These are phyloP conservation scores for Eira barbara DNA, from an alignment of 2,113 vertebrate genomes.

Conservation along the genomic window DNA sequence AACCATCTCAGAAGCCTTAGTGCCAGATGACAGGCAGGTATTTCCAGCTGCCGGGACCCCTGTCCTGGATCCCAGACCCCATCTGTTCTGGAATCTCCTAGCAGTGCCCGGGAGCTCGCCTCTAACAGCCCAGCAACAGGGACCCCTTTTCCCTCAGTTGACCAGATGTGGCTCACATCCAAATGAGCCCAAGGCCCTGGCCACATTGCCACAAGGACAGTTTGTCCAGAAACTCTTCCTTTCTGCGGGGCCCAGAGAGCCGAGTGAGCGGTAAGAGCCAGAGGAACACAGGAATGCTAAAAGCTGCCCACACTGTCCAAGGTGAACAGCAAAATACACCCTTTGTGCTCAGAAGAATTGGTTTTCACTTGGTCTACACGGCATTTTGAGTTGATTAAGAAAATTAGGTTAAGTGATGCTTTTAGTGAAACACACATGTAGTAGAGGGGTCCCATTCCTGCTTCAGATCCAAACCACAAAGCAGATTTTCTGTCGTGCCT, in stretches of 20 bases:
- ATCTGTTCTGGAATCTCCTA: background rate
- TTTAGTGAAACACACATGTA: background rate
- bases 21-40: background rate
- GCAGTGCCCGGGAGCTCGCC: no score
- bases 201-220: fast-evolving
- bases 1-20: background rate
- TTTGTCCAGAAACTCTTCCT: background rate
- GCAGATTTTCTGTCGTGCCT: background rate
- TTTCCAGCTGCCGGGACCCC: background rate
- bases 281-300: fast-evolving
- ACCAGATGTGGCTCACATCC: background rate
- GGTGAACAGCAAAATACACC: background rate
- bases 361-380: background rate
- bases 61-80: background rate
- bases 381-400: background rate
- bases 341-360: background rate
- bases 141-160: background rate
- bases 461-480: background rate
- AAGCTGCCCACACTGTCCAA: fast-evolving
- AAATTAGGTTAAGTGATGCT: constrained; percentile 51
- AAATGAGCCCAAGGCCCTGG: background rate
- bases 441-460: background rate
- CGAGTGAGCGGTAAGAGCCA: background rate
- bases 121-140: background rate
- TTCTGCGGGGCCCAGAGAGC: background rate